Conservation (phyloP, 1,140 invertebrate genomes). For the Aphaenogaster floridana region DNA sequence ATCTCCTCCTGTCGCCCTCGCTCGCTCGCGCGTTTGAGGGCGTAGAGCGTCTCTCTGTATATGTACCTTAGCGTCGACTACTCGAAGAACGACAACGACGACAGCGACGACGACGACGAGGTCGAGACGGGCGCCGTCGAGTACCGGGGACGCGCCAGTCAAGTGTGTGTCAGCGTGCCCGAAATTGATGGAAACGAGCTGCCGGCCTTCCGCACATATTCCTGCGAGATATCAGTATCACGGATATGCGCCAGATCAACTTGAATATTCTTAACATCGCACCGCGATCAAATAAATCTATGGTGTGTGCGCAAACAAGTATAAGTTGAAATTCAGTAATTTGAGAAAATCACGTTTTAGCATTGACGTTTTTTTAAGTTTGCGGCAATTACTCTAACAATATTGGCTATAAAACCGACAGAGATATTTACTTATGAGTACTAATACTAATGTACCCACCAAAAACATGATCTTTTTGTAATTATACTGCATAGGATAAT, state of each 20-base stretch:
- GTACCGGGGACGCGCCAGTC: constrained; percentile 30
- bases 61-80: constrained; percentile 42
- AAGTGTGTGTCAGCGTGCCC: constrained; percentile 71
- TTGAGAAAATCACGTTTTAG: too few relatives aligned
- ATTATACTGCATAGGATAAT: too few relatives aligned
- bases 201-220: constrained; percentile 62
- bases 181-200: constrained; percentile 76
- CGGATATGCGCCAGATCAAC: constrained; percentile 25
- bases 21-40: constrained; percentile 29
- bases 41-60: constrained; percentile 7
- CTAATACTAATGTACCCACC: too few relatives aligned
- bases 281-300: neutral
- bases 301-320: too few relatives aligned
- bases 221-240: constrained; percentile 39
- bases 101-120: constrained; percentile 55
- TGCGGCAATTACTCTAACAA: too few relatives aligned
- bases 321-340: too few relatives aligned
- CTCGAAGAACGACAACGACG: constrained; percentile 33
- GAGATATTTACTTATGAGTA: too few relatives aligned
- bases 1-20: constrained; percentile 43
- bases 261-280: neutral
- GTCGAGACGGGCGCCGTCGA: constrained; percentile 52
- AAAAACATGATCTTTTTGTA: too few relatives aligned
- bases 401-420: too few relatives aligned
- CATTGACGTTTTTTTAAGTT: too few relatives aligned